Conservation (phyloP, 2,113 vertebrate species). For the Sylvilagus bachmani region DNA sequence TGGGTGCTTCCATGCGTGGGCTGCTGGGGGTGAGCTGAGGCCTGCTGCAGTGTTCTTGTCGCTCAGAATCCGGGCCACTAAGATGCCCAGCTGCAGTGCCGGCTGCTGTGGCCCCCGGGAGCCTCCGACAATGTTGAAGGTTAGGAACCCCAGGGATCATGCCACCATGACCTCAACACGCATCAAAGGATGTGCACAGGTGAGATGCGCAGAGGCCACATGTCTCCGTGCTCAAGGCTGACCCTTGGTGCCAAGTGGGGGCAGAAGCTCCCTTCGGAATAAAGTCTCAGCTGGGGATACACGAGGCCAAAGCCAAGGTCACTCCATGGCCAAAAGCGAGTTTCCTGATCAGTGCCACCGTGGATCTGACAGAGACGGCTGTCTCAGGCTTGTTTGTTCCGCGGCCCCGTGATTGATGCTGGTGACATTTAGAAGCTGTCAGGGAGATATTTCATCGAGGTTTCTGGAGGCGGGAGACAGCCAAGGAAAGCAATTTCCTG, state of each 20-base stretch:
- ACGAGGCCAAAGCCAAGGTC: not conserved
- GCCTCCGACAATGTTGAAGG: not conserved
- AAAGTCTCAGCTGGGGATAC: not conserved
- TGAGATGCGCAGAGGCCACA: not conserved
- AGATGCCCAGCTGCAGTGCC: not conserved
- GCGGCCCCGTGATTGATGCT: slow-evolving; percentile 65
- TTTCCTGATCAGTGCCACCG: slow-evolving; percentile 16
- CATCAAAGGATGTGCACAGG: not conserved
- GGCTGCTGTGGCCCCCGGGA: not conserved
- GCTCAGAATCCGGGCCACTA: not conserved
- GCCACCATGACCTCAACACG: not conserved
- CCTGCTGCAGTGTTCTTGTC: not conserved
- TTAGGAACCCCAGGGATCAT: not conserved
- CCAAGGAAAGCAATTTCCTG: not conserved
- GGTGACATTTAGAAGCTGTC: slow-evolving; percentile 69
- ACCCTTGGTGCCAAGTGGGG: not conserved
- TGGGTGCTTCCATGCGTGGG: not conserved
- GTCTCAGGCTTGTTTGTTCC: not conserved
- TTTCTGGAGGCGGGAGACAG: not conserved
- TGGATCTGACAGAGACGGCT: not conserved
- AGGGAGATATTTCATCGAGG: slow-evolving; percentile 65
- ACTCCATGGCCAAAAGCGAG: not conserved
- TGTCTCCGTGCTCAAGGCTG: not conserved
- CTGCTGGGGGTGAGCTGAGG: not conserved
- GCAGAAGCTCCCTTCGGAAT: not conserved